phyloP scores from a whole-genome alignment of 2,888 invertebrate genomes.

The Amphipoea lucens region DNA sequence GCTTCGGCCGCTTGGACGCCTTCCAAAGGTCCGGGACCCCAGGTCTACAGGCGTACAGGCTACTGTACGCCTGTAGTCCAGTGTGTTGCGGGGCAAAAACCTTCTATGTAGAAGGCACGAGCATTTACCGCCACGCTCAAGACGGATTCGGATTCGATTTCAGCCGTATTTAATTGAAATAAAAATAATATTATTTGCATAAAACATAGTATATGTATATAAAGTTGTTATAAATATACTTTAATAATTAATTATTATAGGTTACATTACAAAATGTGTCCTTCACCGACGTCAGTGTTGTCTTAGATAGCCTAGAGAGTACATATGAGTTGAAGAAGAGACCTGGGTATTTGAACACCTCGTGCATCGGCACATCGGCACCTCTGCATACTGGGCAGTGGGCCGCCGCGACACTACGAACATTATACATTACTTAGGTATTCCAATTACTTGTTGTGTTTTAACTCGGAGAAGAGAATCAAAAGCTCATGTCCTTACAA shows the following conservation, averaged over 20 bases:
- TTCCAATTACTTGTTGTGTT: neutral
- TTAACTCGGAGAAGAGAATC: neutral
- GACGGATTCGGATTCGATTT: neutral
- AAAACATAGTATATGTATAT: too few relatives aligned
- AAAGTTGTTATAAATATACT: too few relatives aligned
- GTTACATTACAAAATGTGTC: neutral
- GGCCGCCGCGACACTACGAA: neutral
- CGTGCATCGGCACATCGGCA: neutral
- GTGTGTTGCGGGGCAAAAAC: too few relatives aligned
- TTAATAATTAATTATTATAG: neutral
- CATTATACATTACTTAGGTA: neutral
- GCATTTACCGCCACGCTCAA: neutral
- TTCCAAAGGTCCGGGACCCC: too few relatives aligned
- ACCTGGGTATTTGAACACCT: neutral
- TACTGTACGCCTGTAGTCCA: too few relatives aligned
- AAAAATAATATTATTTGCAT: neutral
- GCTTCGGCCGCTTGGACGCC: too few relatives aligned
- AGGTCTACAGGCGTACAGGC: too few relatives aligned
- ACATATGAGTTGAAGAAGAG: neutral
- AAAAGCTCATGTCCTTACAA: neutral
- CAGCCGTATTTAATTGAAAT: neutral
- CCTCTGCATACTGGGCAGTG: neutral
- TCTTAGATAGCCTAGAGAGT: neutral
- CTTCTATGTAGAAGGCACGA: neutral
- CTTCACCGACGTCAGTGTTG: neutral